phyloP scores from a whole-genome alignment of 2,888 invertebrate species.

The Aleiodes leptofemur region DNA sequence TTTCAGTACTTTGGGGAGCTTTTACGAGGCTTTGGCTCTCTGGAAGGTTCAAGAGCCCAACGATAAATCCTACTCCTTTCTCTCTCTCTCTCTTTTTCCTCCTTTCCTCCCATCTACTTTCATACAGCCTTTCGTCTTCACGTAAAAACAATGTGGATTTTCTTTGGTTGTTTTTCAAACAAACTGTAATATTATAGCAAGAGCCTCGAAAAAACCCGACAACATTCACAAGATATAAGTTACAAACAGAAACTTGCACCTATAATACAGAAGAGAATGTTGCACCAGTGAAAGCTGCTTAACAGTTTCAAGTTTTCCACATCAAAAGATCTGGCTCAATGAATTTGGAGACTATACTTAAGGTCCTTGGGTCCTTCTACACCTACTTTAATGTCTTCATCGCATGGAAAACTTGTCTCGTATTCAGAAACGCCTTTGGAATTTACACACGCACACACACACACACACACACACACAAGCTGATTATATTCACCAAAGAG shows the following conservation, averaged over 20 bases:
- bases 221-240: slow-evolving; percentile 10
- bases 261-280: slow-evolving; percentile 19
- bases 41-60: slow-evolving; percentile 17
- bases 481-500: not conserved
- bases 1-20: slow-evolving; percentile 4
- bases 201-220: not conserved
- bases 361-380: not conserved
- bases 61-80: slow-evolving; percentile 5
- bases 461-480: too few relatives aligned
- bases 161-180: slow-evolving; percentile 4
- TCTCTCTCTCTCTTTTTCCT: not conserved
- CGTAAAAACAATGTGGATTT: slow-evolving; percentile 10
- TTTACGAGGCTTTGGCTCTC: slow-evolving; percentile 26
- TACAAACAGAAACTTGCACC: slow-evolving; percentile 13
- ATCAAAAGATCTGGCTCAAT: slow-evolving; percentile 18
- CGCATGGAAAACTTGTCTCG: not conserved
- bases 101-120: too few relatives aligned
- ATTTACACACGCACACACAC: not conserved
- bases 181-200: slow-evolving; percentile 22
- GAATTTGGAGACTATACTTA: not conserved
- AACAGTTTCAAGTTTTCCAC: slow-evolving; percentile 1
- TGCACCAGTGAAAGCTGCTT: not conserved
- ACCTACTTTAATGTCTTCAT: not conserved
- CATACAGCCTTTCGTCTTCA: not conserved
- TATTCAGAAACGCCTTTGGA: not conserved